phyloP scores from a whole-genome alignment of 2,113 vertebrate species.

The Anolis carolinensis region DNA sequence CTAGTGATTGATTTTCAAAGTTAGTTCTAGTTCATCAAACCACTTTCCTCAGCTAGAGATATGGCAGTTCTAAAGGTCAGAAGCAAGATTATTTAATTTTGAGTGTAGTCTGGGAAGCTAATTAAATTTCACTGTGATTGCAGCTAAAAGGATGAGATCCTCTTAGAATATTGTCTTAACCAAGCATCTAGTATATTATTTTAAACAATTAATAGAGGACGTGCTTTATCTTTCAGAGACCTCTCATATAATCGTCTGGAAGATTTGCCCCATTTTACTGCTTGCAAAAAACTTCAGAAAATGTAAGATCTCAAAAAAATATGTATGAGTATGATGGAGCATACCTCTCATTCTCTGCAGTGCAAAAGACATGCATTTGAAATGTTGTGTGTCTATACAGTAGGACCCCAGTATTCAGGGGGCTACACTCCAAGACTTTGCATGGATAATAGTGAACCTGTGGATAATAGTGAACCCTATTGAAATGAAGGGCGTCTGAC shows the following conservation, averaged over 20 bases:
- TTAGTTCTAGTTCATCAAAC: conserved; percentile 60
- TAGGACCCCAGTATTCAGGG: no score
- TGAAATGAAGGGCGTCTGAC: no score
- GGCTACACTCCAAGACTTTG: no score
- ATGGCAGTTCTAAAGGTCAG: conserved; percentile 51
- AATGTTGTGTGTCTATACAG: no score
- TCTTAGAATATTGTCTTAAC: conserved; percentile 50
- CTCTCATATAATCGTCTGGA: conserved; percentile 90
- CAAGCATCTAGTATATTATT: conserved; percentile 58
- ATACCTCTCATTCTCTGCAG: neutral
- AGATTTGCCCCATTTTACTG: conserved; percentile 86
- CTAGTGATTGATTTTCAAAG: conserved; percentile 76
- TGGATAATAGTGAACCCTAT: neutral
- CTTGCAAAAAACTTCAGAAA: conserved; percentile 87
- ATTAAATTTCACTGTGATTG: conserved; percentile 51
- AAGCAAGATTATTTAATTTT: conserved; percentile 58
- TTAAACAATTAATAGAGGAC: conserved; percentile 62
- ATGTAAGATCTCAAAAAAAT: conserved; percentile 78
- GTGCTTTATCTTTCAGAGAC: conserved; percentile 81
- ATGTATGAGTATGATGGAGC: neutral
- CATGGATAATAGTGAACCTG: neutral
- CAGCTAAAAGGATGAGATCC: conserved; percentile 53
- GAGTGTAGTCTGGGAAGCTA: conserved; percentile 50
- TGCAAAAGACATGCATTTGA: neutral
- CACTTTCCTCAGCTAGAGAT: conserved; percentile 59